Evolutionary conservation across 1,140 invertebrate species (phyloP), one percentile per base, ranked within the genome.

Genomic region (Orussus abietinus): DNA sequence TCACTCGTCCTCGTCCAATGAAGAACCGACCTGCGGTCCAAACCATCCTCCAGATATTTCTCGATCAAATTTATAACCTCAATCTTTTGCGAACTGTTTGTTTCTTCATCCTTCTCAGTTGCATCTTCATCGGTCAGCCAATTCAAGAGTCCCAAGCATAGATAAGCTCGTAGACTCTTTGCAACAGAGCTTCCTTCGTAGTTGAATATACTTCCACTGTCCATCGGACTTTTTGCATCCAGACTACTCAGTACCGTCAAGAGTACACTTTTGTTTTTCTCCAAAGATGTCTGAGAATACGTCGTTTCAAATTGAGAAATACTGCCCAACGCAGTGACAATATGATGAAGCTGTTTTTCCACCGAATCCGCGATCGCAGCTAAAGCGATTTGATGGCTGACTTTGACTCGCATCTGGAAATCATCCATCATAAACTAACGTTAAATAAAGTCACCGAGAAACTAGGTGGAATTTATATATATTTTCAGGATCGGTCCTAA

Each of bases 131-230:
- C 2, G 1, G 44, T 29, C 26, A 60, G 36, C 66, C 64, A 74
- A 13, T 50, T 52, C 3, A 68, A 32, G 4, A 70, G 18, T 15
- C 53, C 65, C 7, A 59, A 13, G 19, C 68, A 69, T 38, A 72
- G 53, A 42, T 62, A 71, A 28, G 61, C 64, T 4, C 63, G 53
- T 18, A 71, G 42, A 38, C 66, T 71, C 21, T 57, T 51, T 1
- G 47, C 49, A 5, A 53, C 41, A 17, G 31, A 7, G 26, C 39
- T 38, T 19, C 53, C 47, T 3, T 49, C 15, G 11, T 39, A 41
- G 18, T 32, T 18, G 10, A 42, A 40, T 6, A 69, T 49, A 39
- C 53, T 63, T 0, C 38, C 29, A 12, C 47, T 11, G 13, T 54
- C 18, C 0, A 6, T 13, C n/a, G 55, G 39, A 31, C 47, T 49